These are phyloP conservation scores for Cryptocephalus moraei DNA, from an alignment of 2,888 invertebrate species.

Conservation along the genomic window DNA sequence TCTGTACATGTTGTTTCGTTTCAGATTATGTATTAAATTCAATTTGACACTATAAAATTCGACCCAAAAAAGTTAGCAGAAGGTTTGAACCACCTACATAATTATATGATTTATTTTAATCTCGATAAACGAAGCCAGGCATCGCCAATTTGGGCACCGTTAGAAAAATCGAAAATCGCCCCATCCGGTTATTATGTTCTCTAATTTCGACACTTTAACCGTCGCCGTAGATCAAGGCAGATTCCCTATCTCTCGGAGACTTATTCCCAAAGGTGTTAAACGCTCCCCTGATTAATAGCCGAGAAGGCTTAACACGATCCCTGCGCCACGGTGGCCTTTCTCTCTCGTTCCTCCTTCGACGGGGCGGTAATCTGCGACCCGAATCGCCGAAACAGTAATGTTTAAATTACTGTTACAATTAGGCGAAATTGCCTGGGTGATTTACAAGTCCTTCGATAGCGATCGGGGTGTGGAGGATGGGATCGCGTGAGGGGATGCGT, in stretches of 20 bases:
- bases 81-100: background rate
- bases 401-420: slow-evolving; percentile 11
- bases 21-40: no score
- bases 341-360: background rate
- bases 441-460: slow-evolving; percentile 7
- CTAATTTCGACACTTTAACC: slow-evolving; percentile 12
- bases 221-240: slow-evolving; percentile 6
- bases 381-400: slow-evolving; percentile 9
- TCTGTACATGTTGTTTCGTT: no score
- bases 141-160: slow-evolving; percentile 5
- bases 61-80: background rate
- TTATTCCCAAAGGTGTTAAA: slow-evolving; percentile 14
- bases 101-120: slow-evolving; percentile 1
- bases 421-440: slow-evolving; percentile 9
- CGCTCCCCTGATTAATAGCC: background rate
- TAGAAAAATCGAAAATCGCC: slow-evolving; percentile 8
- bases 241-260: slow-evolving; percentile 16
- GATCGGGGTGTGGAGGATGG: background rate
- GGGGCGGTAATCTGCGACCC: slow-evolving; percentile 5
- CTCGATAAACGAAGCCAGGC: background rate
- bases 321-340: background rate
- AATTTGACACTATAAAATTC: background rate
- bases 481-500: no score
- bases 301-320: background rate
- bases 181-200: slow-evolving; percentile 9